Evolutionary conservation across 2,888 invertebrate genomes (phyloP).

Genomic region (Papilio protenor): DNA sequence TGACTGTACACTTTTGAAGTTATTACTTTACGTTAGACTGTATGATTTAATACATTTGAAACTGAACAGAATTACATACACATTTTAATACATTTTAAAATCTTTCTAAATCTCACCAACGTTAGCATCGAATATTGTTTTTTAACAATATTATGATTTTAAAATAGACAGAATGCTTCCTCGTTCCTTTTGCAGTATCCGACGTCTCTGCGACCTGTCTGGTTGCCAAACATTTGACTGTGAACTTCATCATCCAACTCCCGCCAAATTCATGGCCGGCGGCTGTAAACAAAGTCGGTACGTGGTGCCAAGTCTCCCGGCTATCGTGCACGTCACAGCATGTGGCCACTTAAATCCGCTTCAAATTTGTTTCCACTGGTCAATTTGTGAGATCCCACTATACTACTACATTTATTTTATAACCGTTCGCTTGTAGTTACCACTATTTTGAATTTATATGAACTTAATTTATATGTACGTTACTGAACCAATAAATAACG

Average conservation of each 20-base stretch:
- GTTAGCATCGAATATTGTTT: neutral
- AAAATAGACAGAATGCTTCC: slow-evolving; percentile 36
- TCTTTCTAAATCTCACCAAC: neutral
- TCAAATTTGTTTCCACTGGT: slow-evolving; percentile 48
- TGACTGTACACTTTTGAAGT: neutral
- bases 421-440: neutral
- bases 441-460: neutral
- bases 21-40: neutral
- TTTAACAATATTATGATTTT: slow-evolving; percentile 11
- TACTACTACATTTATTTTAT: neutral
- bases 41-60: neutral
- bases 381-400: neutral
- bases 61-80: neutral
- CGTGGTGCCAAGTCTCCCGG: slow-evolving; percentile 62
- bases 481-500: too few relatives aligned
- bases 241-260: slow-evolving; percentile 66
- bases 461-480: neutral
- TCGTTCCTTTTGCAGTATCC: slow-evolving; percentile 32
- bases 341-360: slow-evolving; percentile 45
- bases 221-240: slow-evolving; percentile 52
- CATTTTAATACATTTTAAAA: neutral
- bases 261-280: slow-evolving; percentile 63
- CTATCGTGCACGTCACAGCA: slow-evolving; percentile 63
- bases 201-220: slow-evolving; percentile 24
- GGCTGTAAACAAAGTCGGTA: slow-evolving; percentile 70